These are phyloP conservation scores for Pycnonotus jocosus DNA, from an alignment of 2,113 vertebrate species.

Conservation along the genomic window DNA sequence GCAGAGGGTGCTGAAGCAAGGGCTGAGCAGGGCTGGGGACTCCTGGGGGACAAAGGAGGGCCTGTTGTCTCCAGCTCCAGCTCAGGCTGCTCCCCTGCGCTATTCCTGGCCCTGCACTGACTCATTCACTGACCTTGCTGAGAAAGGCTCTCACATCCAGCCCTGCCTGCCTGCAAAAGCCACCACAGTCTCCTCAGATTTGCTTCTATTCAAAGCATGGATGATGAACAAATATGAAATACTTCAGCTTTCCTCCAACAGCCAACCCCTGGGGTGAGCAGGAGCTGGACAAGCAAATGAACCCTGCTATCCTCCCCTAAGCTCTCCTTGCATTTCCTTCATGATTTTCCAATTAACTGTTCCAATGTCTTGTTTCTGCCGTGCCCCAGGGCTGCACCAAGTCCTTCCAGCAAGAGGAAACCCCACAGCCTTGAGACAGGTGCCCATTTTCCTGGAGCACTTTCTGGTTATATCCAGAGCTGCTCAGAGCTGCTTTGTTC, in stretches of 20 bases:
- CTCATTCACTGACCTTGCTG: neutral
- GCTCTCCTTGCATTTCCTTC: neutral
- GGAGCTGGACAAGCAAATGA: neutral
- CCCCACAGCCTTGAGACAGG: neutral
- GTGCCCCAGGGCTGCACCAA: neutral
- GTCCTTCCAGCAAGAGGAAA: neutral
- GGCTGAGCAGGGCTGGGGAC: neutral
- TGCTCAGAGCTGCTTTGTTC: neutral
- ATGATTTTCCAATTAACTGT: neutral
- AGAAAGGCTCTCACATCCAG: neutral
- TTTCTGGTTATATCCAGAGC: neutral
- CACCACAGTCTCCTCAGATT: neutral
- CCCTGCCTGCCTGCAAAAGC: neutral
- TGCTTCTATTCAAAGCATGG: neutral
- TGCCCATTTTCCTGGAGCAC: neutral
- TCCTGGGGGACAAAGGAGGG: slow-evolving; percentile 13
- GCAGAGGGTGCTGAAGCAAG: neutral
- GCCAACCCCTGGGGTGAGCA: neutral
- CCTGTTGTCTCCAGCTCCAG: slow-evolving; percentile 27
- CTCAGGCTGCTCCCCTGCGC: neutral
- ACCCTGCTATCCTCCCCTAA: neutral
- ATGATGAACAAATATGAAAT: neutral
- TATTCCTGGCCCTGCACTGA: slow-evolving; percentile 9
- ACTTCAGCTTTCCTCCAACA: neutral
- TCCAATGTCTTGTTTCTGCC: neutral